A percentile compares a stretch with the other conserved stretches of the same genome.
These are phyloP conservation scores for Pocillopora verrucosa DNA, from an alignment of 64 coral and sea anemone genomes.

Conservation along the genomic window DNA sequence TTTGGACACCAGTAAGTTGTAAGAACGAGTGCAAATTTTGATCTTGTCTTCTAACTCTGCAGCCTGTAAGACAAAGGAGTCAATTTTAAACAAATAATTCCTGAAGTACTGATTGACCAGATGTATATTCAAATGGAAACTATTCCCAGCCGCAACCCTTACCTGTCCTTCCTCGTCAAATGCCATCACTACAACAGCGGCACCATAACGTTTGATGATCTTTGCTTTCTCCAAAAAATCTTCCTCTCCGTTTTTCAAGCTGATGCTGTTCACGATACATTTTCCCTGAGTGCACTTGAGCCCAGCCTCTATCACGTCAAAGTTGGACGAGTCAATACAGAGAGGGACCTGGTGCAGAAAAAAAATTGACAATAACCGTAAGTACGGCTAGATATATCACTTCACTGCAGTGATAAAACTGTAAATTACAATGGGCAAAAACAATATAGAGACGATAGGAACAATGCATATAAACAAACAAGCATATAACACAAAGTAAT, in stretches of 20 bases:
- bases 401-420: no score
- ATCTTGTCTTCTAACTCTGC: constrained; percentile 87
- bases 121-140: no score
- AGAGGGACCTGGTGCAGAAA: constrained; percentile 75
- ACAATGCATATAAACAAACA: no score
- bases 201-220: constrained; percentile 92
- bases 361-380: not conserved
- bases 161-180: constrained; percentile 98
- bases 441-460: no score
- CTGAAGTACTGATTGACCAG: no score
- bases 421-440: no score
- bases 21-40: constrained; percentile 88
- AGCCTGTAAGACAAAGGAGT: constrained; percentile 36
- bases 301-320: constrained; percentile 94
- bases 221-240: constrained; percentile 93
- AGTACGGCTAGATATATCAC: not conserved
- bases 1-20: constrained; percentile 82
- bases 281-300: constrained; percentile 98
- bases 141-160: not conserved
- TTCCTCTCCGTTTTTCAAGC: constrained; percentile 90
- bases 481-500: no score
- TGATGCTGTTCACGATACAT: constrained; percentile 98
- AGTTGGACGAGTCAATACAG: constrained; percentile 99
- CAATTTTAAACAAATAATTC: no score
- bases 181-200: constrained; percentile 92